These are phyloP conservation scores for Lepidurus arcticus DNA, from an alignment of 1,140 invertebrate genomes.

Conservation along the genomic window DNA sequence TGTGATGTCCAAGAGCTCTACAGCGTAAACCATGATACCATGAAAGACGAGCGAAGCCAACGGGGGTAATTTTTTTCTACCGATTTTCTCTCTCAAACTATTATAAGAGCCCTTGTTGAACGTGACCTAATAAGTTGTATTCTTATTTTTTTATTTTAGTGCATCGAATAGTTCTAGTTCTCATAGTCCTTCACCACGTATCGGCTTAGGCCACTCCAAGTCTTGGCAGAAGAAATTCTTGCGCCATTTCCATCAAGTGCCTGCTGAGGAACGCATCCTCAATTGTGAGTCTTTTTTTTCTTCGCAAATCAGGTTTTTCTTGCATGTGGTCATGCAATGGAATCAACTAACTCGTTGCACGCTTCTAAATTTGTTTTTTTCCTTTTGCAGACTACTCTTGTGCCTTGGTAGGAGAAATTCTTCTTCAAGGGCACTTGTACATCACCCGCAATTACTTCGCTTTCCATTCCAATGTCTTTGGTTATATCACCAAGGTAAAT, in stretches of 20 bases:
- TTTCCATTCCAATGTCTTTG: conserved; percentile 92
- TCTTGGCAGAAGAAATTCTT: conserved; percentile 67
- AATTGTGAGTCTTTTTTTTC: conserved; percentile 57
- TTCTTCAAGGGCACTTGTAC: conserved; percentile 87
- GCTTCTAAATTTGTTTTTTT: conserved; percentile 34
- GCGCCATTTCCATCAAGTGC: conserved; percentile 64
- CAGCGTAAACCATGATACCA: background rate
- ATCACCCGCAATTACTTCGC: conserved; percentile 89
- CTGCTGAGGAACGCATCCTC: conserved; percentile 66
- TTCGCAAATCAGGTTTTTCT: background rate
- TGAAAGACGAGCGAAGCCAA: conserved; percentile 15
- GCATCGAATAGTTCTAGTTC: background rate
- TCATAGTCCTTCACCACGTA: background rate
- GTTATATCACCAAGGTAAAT: conserved; percentile 79
- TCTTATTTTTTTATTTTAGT: background rate
- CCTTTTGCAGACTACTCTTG: conserved; percentile 77
- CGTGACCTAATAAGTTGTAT: background rate
- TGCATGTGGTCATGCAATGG: conserved; percentile 1
- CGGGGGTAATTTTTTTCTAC: background rate
- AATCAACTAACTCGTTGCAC: conserved; percentile 8
- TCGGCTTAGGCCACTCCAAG: conserved; percentile 43
- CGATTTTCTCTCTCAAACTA: background rate
- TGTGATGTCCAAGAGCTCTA: conserved; percentile 18
- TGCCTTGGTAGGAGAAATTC: conserved; percentile 80
- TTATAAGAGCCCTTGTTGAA: too few relatives aligned